phyloP scores from a whole-genome alignment of 2,113 vertebrate genomes.

The Microcebus jonahi region DNA sequence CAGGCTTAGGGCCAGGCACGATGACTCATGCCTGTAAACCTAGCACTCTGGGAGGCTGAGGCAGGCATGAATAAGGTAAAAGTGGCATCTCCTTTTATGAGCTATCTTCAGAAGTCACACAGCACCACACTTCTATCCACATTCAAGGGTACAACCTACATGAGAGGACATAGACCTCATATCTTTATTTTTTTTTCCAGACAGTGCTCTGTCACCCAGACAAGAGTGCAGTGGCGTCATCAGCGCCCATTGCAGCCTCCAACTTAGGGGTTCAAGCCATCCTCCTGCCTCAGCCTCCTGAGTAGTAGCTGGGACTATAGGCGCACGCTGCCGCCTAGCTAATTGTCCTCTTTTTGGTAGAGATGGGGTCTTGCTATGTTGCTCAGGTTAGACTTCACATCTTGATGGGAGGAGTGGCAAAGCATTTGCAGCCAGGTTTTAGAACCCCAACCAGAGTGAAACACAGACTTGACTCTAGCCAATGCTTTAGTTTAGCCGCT shows the following conservation, averaged over 20 bases:
- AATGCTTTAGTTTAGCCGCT: not conserved
- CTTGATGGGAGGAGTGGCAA: not conserved
- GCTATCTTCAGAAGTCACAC: not conserved
- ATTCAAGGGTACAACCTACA: not conserved
- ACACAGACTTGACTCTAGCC: not conserved
- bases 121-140: not conserved
- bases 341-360: too few species aligned
- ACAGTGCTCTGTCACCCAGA: too few species aligned
- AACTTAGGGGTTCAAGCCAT: too few species aligned
- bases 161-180: not conserved
- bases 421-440: not conserved
- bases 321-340: too few species aligned
- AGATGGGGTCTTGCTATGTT: too few species aligned
- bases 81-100: not conserved
- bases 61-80: not conserved
- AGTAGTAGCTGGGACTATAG: too few species aligned
- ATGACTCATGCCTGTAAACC: too few species aligned
- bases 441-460: not conserved
- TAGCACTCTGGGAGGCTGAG: too few species aligned
- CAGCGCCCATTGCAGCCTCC: too few species aligned
- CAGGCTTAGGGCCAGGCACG: not conserved
- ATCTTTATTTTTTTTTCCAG: not conserved
- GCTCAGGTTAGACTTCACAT: not conserved
- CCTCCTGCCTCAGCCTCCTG: too few species aligned
- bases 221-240: too few species aligned